Evolutionary conservation across 2,797 vertebrate genomes (phyloP).

Genomic region (Pelobates cultripes): DNA sequence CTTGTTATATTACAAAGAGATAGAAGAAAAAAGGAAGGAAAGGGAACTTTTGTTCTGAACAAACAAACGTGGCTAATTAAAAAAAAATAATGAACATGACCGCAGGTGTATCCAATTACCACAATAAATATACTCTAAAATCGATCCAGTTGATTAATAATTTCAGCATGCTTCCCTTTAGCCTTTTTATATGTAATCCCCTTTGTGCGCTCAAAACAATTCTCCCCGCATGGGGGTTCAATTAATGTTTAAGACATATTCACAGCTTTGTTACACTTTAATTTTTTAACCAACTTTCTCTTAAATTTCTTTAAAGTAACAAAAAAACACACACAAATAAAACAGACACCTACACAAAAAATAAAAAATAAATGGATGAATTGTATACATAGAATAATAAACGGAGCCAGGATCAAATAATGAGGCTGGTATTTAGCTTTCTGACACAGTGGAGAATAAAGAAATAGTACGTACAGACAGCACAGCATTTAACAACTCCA

Average conservation of each 20-base stretch:
- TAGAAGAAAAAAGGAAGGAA: too few species aligned
- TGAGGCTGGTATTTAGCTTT: too few species aligned
- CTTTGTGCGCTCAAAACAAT: neutral
- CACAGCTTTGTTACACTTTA: neutral
- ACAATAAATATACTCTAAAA: neutral
- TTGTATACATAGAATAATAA: too few species aligned
- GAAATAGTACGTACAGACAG: too few species aligned
- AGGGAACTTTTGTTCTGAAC: too few species aligned
- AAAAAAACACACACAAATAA: neutral
- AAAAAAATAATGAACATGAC: neutral
- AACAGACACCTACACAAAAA: too few species aligned
- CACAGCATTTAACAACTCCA: too few species aligned
- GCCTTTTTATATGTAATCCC: neutral
- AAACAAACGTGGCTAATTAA: too few species aligned
- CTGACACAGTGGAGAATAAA: too few species aligned
- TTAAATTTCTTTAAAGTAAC: neutral
- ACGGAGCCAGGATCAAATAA: too few species aligned
- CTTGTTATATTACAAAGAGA: too few species aligned
- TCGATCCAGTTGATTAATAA: neutral
- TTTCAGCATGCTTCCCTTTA: neutral
- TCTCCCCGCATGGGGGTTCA: neutral
- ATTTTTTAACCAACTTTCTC: neutral
- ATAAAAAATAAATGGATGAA: too few species aligned
- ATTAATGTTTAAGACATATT: neutral
- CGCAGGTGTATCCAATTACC: neutral